Evolutionary conservation across 2,888 invertebrate species (phyloP), one percentile per base, ranked within the genome.

Genomic region (Anticlea derivata): DNA sequence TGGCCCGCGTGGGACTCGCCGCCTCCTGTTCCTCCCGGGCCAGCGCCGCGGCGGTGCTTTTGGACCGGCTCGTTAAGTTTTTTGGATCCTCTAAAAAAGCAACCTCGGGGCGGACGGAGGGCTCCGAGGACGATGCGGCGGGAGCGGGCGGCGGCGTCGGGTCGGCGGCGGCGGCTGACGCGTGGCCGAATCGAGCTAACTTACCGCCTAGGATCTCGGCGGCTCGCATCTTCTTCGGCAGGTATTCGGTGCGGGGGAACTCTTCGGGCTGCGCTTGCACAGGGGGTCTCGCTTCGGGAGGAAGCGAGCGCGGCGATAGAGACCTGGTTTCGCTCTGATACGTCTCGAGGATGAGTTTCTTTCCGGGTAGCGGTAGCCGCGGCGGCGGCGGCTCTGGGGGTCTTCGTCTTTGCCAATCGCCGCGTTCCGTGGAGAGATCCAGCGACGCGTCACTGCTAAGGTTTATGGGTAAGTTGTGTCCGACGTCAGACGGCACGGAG

Each of bases 21-120:
- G 84, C 81, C 85, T 86, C 82, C 80, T 80, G 85, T 83, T 83
- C 79, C 83, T 88, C 86, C 89, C 89, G 89, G 89, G 86, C 89
- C 89, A 88, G 89, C 88, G 89, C 89, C 88, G 89, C 89, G 89
- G 89, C 89, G 87, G 84, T 87, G 89, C 89, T 86, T 84, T 73
- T 89, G 89, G 89, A 89, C 89, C 89, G 89, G 89, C 79, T 86
- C 84, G 87, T 80, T 86, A 85, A 88, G 89, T 90, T 90, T 89
- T 89, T 90, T 90, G 89, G 83, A 87, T 88, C 89, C 83, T 88
- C 87, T 87, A 90, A 90, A 89, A 89, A 88, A 87, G 84, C 82
- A 73, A 68, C 77, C 73, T 83, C 83, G 58, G 83, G 63, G 67
- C 81, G 83, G 63, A 65, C 64, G 55, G 80, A 61, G 49, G 73